A percentile compares a stretch with the other conserved stretches of the same genome.
These are phyloP conservation scores for Microcebus murinus DNA, from an alignment of 2,113 vertebrate species.

Conservation along the genomic window DNA sequence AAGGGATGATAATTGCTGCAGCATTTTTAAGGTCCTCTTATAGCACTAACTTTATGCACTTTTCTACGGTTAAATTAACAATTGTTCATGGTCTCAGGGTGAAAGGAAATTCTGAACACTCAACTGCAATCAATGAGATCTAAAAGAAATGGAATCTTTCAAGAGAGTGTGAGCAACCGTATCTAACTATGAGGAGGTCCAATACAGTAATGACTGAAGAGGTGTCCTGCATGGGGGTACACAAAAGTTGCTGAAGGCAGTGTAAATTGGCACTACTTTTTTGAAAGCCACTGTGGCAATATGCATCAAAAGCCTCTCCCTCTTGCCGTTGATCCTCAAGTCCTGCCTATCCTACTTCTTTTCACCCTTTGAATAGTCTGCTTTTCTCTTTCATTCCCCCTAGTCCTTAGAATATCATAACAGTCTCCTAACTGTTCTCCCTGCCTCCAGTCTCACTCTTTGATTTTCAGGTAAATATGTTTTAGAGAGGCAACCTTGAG, in stretches of 20 bases:
- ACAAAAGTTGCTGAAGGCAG: neutral
- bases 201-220: neutral
- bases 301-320: neutral
- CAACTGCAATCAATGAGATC: neutral
- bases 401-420: neutral
- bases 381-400: neutral
- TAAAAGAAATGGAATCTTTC: conserved; percentile 5
- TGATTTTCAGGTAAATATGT: conserved; percentile 17
- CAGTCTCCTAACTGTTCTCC: neutral
- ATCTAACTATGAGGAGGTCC: neutral
- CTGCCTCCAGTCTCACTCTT: neutral
- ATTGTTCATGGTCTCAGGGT: neutral
- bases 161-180: neutral
- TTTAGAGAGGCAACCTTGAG: neutral
- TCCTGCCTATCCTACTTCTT: neutral
- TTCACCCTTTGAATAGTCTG: neutral
- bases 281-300: neutral
- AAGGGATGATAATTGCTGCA: neutral
- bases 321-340: neutral
- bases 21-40: neutral
- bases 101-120: conserved; percentile 16
- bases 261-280: neutral
- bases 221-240: fast-evolving
- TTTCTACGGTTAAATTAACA: neutral
- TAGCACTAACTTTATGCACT: neutral